Conservation (phyloP, 2,797 vertebrate species). For the Vespertilio murinus region DNA sequence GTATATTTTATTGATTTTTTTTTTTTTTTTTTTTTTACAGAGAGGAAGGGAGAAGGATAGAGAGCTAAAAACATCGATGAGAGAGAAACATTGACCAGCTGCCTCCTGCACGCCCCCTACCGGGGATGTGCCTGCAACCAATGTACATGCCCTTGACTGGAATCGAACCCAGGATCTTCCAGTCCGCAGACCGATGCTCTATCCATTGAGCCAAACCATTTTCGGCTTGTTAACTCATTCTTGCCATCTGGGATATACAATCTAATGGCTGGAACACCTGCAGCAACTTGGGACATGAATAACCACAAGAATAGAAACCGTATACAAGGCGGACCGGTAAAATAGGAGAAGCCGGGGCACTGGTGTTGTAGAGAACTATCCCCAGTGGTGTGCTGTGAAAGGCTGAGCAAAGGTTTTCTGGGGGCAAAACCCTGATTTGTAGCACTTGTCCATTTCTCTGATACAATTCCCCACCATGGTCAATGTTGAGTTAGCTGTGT, state of each 20-base stretch:
- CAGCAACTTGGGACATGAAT: not conserved
- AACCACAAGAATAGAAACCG: not conserved
- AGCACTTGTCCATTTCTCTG: not conserved
- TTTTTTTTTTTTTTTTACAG: too few relatives aligned
- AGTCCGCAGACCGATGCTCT: too few relatives aligned
- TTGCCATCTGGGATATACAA: not conserved
- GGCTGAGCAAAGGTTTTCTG: not conserved
- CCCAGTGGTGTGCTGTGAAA: not conserved
- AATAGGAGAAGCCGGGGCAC: not conserved
- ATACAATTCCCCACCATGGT: not conserved
- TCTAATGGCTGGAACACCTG: not conserved
- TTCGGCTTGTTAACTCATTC: too few relatives aligned
- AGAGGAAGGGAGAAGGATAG: too few relatives aligned
- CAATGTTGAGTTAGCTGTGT: not conserved
- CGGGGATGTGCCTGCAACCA: too few relatives aligned
- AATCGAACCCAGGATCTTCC: too few relatives aligned
- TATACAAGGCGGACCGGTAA: not conserved
- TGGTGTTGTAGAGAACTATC: not conserved
- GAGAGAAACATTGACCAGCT: too few relatives aligned
- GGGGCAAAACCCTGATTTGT: not conserved
- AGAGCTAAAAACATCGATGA: too few relatives aligned
- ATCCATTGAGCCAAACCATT: too few relatives aligned
- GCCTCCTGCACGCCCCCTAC: too few relatives aligned
- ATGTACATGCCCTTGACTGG: too few relatives aligned
- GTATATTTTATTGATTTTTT: too few relatives aligned